Percentiles rank a stretch among this genome's conserved stretches.
Evolutionary conservation across 2,888 invertebrate species (phyloP).

Genomic region (Ceratothoa steindachneri): DNA sequence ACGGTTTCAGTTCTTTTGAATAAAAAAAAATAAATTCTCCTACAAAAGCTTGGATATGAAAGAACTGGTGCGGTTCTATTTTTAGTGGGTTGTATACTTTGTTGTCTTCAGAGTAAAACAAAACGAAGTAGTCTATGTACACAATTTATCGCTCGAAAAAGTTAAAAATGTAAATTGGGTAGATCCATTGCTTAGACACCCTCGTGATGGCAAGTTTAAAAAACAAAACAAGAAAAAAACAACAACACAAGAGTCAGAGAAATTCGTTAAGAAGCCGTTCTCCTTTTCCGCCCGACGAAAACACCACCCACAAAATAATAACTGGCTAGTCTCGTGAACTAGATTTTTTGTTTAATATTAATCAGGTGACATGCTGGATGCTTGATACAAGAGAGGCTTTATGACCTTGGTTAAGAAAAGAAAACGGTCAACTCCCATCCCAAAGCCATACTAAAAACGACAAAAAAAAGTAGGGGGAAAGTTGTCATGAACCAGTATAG

Average conservation of each 20-base stretch:
- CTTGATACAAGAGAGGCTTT: background rate
- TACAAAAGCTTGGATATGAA: conserved; percentile 2
- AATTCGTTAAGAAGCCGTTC: no score
- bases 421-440: background rate
- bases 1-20: background rate
- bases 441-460: conserved; percentile 10
- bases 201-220: no score
- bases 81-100: conserved; percentile 22
- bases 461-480: no score
- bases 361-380: conserved; percentile 12
- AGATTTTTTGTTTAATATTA: conserved; percentile 5
- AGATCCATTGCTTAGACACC: no score
- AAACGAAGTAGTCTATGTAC: no score
- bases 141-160: no score
- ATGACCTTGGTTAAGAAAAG: background rate
- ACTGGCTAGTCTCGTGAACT: background rate
- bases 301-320: background rate
- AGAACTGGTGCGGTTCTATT: background rate
- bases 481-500: background rate
- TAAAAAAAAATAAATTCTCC: background rate
- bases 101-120: conserved; percentile 41
- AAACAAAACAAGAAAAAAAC: background rate
- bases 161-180: no score
- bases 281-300: background rate
- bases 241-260: background rate